A percentile compares a stretch with the other conserved stretches of the same genome.
These are phyloP conservation scores for Platorchestia sp. DNA, from an alignment of 1,140 invertebrate species.

Conservation along the genomic window DNA sequence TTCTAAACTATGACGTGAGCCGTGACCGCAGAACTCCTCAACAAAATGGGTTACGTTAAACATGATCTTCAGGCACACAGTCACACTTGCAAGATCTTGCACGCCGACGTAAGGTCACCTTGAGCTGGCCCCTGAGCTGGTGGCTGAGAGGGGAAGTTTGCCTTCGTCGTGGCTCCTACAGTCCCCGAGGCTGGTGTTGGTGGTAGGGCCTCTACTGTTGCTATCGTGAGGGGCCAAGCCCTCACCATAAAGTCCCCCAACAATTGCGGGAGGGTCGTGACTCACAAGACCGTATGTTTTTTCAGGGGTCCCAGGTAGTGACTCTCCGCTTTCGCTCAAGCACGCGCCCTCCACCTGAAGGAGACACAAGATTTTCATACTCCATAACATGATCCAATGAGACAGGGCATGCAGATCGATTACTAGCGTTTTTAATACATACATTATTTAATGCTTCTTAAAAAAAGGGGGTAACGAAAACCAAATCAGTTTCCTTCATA, in stretches of 20 bases:
- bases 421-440: neutral
- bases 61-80: neutral
- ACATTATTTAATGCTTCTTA: too few species aligned
- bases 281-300: slow-evolving; percentile 65
- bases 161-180: neutral
- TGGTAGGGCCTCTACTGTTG: neutral
- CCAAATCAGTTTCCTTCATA: too few species aligned
- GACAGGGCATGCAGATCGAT: neutral
- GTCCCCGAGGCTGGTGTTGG: neutral
- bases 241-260: neutral
- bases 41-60: neutral
- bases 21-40: too few species aligned
- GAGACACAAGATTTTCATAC: neutral
- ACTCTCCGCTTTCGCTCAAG: slow-evolving; percentile 65
- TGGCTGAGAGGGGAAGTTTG: slow-evolving; percentile 23
- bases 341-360: slow-evolving; percentile 58
- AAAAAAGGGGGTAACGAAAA: too few species aligned
- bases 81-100: neutral
- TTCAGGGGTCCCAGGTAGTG: slow-evolving; percentile 65
- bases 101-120: neutral
- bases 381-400: neutral
- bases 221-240: neutral
- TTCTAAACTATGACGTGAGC: too few species aligned
- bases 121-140: slow-evolving; percentile 41
- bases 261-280: slow-evolving; percentile 60